Conservation (phyloP, 2,113 vertebrate genomes). For the Marmota monax region DNA sequence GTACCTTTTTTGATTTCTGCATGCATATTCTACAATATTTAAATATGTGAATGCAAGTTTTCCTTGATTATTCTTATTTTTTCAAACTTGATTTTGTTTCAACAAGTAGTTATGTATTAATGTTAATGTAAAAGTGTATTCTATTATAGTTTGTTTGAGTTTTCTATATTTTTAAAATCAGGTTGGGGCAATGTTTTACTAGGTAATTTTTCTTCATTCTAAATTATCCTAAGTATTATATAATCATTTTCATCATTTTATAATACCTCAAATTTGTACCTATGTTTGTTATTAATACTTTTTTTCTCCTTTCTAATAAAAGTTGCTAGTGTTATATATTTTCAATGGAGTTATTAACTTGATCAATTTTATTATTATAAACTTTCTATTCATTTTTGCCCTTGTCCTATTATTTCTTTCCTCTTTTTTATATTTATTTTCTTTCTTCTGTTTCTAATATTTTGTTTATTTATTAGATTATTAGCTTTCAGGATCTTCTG, state of each 20-base stretch:
- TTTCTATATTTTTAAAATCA: neutral
- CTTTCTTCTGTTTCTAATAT: neutral
- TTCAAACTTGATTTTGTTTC: neutral
- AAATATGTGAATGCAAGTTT: neutral
- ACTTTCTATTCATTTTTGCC: neutral
- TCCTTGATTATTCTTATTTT: neutral
- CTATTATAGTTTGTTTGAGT: neutral
- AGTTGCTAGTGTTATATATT: neutral
- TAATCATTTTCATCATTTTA: neutral
- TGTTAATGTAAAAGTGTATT: neutral
- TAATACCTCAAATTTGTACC: neutral
- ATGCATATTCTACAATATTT: neutral
- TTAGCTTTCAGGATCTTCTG: neutral
- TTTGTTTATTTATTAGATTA: neutral
- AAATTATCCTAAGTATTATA: neutral
- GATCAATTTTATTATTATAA: neutral
- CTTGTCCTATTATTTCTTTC: neutral
- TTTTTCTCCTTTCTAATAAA: neutral
- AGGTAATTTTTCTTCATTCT: neutral
- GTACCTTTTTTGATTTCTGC: neutral
- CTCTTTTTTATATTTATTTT: neutral
- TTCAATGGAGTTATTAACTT: neutral
- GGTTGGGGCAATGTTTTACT: neutral
- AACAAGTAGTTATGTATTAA: neutral
- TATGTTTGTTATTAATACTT: neutral